Evolutionary conservation across 1,140 invertebrate species (phyloP), one percentile per base, ranked within the genome.

Genomic region (Agrypnia vestita): DNA sequence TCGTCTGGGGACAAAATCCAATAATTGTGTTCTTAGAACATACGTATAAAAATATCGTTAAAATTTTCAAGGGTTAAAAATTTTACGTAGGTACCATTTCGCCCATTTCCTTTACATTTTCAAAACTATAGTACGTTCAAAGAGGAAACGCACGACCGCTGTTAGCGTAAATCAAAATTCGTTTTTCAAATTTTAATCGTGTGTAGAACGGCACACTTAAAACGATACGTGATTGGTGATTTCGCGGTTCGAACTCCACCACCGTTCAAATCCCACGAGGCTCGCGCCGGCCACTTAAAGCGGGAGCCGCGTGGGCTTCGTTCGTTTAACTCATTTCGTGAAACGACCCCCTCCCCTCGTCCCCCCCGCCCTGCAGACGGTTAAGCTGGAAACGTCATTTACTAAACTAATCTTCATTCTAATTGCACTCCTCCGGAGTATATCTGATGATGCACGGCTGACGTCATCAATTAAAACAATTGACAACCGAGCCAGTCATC

Each of bases 391-490:
- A 43, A 35, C 61, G 61, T 64, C 55, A 59, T 64, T 35, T 64
- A 64, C 11, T 64, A 12, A 11, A n/a, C 19, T 25, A 19, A 64
- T 64, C 61, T 64, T 25, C 10, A 7, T 51, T 64, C 61, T 64
- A 64, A 64, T 64, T 64, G 61, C 35, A 35, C 61, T 64, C 61
- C 61, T 64, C 61, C 35, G 61, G 10, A 64, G 61, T 35, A 13
- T n/a, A 59, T 59, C 55, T 59, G 53, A 55, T 35, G 59, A 62
- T 62, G 59, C 59, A 21, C 21, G 7, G 17, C 15, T 35, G 61
- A 64, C 61, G 61, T 64, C 61, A 64, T 35, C 61, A 64, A 64
- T 64, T 64, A 64, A 64, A 64, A 64, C 61, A 64, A 64, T 64
- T 64, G 35, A 64, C 61, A n/a, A 35, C 19, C 35, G 9, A 64